Conservation (phyloP, 1,140 invertebrate species). For the Drosophila leontia region DNA sequence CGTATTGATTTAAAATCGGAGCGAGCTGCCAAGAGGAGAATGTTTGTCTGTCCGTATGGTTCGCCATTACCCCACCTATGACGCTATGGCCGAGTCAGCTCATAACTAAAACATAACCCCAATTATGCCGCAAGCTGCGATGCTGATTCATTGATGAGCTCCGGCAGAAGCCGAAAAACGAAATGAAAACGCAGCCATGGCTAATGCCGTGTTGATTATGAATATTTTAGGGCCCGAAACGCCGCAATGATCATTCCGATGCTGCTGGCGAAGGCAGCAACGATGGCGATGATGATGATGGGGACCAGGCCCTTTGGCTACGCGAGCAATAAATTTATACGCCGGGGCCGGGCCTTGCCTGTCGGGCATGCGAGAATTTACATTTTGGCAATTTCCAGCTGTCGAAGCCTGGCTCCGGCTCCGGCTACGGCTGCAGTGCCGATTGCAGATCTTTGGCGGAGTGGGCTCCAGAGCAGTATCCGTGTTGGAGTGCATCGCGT, state of each 20-base stretch:
- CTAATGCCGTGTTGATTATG: conserved; percentile 79
- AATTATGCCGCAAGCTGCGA: conserved; percentile 50
- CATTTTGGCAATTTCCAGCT: conserved; percentile 83
- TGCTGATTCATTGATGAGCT: conserved; percentile 57
- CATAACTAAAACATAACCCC: conserved; percentile 62
- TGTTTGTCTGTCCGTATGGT: neutral
- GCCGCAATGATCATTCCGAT: conserved; percentile 31
- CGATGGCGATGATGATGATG: conserved; percentile 19
- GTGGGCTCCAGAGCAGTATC: neutral
- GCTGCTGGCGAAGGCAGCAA: conserved; percentile 35
- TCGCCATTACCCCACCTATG: neutral
- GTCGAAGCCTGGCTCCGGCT: conserved; percentile 48
- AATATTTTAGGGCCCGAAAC: conserved; percentile 65
- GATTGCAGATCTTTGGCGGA: conserved; percentile 66
- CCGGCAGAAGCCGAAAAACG: conserved; percentile 37
- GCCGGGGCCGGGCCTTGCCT: conserved; percentile 26
- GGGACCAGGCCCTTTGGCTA: conserved; percentile 9
- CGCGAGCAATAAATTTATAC: conserved; percentile 75
- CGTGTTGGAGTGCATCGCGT: conserved; percentile 60
- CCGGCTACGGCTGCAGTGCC: conserved; percentile 43
- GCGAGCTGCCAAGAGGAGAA: neutral
- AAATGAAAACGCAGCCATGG: conserved; percentile 53
- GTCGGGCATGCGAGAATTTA: conserved; percentile 75
- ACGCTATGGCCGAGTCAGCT: conserved; percentile 15
- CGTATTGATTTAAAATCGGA: conserved; percentile 43